These are phyloP conservation scores for Syngnathus scovelli DNA, from an alignment of 2,113 vertebrate genomes.

Conservation along the genomic window DNA sequence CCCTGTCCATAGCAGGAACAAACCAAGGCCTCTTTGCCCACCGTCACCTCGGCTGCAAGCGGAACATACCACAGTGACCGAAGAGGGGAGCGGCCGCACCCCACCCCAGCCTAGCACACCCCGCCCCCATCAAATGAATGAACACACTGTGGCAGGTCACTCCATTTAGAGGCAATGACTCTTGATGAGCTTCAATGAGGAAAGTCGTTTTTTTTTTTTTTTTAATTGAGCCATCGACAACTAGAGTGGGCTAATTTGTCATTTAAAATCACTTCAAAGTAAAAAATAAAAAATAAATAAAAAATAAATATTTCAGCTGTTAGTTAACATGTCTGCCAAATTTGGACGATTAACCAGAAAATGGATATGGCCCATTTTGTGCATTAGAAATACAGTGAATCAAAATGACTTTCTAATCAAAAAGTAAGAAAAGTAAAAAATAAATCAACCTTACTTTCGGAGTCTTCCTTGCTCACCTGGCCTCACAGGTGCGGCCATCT, in stretches of 20 bases:
- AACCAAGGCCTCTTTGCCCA: constrained; percentile 63
- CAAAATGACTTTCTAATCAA: no score
- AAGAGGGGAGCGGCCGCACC: constrained; percentile 54
- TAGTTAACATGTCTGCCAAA: no score
- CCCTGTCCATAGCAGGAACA: constrained; percentile 60
- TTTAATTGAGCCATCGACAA: neutral
- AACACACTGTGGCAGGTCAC: constrained; percentile 52
- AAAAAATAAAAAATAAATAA: no score
- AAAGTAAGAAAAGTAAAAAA: no score
- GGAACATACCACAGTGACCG: constrained; percentile 59
- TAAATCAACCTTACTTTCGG: no score
- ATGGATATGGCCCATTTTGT: no score
- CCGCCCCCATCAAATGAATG: constrained; percentile 56
- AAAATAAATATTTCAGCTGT: no score
- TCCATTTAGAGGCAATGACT: constrained; percentile 4
- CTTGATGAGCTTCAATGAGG: neutral
- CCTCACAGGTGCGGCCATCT: no score
- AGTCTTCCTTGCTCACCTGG: no score
- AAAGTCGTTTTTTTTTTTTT: neutral
- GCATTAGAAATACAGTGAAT: no score
- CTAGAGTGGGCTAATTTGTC: neutral
- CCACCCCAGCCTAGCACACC: constrained; percentile 14
- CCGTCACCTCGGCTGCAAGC: constrained; percentile 53
- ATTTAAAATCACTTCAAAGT: no score
- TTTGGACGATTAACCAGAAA: no score